Conservation (phyloP, 2,797 vertebrate genomes). For the Hipposideros larvatus region DNA sequence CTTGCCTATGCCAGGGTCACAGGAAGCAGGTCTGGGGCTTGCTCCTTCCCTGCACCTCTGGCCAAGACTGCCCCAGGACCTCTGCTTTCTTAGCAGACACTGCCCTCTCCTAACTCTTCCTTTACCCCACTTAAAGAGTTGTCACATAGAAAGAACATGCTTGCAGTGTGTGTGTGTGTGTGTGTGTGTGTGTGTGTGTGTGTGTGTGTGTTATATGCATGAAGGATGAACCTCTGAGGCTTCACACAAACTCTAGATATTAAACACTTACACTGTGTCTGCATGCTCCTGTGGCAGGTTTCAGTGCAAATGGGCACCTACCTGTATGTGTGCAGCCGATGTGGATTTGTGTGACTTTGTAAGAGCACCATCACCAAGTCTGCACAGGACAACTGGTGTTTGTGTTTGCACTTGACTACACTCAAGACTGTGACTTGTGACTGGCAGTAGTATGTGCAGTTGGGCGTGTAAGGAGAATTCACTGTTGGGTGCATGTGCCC, state of each 20-base stretch:
- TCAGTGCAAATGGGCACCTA: background rate
- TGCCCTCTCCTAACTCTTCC: background rate
- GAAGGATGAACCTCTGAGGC: background rate
- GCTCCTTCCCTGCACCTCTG: background rate
- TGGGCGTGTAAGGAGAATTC: background rate
- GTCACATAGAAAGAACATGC: background rate
- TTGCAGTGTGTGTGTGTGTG: background rate
- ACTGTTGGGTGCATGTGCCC: background rate
- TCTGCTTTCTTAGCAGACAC: background rate
- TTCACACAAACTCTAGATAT: background rate
- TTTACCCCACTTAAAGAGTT: background rate
- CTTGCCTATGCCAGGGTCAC: background rate
- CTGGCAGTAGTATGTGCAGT: background rate
- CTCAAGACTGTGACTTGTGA: background rate
- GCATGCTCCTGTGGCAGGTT: background rate
- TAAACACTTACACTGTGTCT: background rate
- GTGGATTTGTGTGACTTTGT: background rate
- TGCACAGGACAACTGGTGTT: background rate
- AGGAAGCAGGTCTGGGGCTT: conserved; percentile 22
- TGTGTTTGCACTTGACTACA: conserved; percentile 31
- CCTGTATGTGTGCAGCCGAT: background rate
- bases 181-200: too few relatives aligned
- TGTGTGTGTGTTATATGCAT: background rate
- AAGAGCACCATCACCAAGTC: background rate
- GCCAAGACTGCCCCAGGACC: background rate